Evolutionary conservation across 2,888 invertebrate species (phyloP).

Genomic region (Xylota sylvarum): DNA sequence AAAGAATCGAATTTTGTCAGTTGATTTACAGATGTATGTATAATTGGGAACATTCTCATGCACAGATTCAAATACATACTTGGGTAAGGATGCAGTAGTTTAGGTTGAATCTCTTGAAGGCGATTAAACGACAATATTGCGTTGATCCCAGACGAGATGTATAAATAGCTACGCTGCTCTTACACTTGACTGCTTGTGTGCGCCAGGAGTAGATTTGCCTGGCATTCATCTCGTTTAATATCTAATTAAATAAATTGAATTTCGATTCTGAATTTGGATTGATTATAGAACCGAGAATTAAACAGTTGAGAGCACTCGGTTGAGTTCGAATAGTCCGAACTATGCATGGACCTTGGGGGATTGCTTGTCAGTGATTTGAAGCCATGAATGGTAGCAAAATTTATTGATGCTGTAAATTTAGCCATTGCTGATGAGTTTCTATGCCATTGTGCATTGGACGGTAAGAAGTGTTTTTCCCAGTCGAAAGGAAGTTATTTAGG

Average conservation of each 20-base stretch:
- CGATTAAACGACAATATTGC: neutral
- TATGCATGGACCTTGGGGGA: neutral
- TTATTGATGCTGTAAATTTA: neutral
- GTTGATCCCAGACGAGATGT: neutral
- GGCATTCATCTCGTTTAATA: conserved; percentile 30
- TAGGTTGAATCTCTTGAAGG: neutral
- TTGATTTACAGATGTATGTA: conserved; percentile 7
- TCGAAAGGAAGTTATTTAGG: conserved; percentile 1
- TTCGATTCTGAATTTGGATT: conserved; percentile 49
- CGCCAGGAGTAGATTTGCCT: neutral
- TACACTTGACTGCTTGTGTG: neutral
- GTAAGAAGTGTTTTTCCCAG: conserved; percentile 15
- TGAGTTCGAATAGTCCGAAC: conserved; percentile 6
- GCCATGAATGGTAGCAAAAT: conserved; percentile 1
- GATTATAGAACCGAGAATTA: conserved; percentile 37
- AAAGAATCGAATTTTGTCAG: conserved; percentile 17
- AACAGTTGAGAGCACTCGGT: neutral
- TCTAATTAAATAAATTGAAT: conserved; percentile 49
- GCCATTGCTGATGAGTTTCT: neutral
- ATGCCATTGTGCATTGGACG: neutral
- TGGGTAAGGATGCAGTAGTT: neutral
- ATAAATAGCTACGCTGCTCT: neutral
- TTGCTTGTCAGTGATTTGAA: neutral
- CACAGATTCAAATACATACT: neutral
- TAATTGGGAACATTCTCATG: neutral